Evolutionary conservation across 2,888 invertebrate species (phyloP).

Genomic region (Stomorhina lunata): DNA sequence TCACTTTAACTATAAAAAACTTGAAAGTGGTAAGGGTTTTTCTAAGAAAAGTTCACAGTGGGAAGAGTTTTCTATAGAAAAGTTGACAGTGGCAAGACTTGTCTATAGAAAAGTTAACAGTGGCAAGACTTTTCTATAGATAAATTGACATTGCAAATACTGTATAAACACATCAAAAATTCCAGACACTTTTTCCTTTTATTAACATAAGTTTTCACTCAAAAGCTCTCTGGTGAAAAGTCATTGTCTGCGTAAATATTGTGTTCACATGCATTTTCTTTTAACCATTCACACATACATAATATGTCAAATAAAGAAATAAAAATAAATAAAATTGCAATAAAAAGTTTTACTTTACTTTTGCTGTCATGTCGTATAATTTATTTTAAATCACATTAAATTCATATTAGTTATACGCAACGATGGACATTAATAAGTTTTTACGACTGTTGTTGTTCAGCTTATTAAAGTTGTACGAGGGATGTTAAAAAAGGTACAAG

Average conservation of each 20-base stretch:
- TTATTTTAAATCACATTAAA: background rate
- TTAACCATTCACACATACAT: background rate
- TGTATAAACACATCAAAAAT: background rate
- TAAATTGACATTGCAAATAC: background rate
- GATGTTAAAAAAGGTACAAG: too few relatives aligned
- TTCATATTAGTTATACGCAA: slow-evolving; percentile 13
- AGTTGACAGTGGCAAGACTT: too few relatives aligned
- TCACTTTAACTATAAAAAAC: too few relatives aligned
- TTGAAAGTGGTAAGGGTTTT: too few relatives aligned
- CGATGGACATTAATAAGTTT: background rate
- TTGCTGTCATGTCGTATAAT: background rate
- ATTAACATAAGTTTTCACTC: background rate
- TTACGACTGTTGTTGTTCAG: background rate
- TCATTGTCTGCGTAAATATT: background rate
- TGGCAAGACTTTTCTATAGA: too few relatives aligned
- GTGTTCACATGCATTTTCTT: background rate
- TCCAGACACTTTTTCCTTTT: background rate
- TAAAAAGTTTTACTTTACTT: background rate
- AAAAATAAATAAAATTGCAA: background rate
- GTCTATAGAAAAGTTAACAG: too few relatives aligned
- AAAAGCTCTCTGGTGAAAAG: background rate
- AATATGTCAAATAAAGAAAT: background rate
- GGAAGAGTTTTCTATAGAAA: too few relatives aligned
- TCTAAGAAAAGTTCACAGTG: too few relatives aligned
- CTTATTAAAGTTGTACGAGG: background rate